Base-by-base conservation (phyloP, 1,140 invertebrate genomes). In the Aporrectodea caliginosa region DNA sequence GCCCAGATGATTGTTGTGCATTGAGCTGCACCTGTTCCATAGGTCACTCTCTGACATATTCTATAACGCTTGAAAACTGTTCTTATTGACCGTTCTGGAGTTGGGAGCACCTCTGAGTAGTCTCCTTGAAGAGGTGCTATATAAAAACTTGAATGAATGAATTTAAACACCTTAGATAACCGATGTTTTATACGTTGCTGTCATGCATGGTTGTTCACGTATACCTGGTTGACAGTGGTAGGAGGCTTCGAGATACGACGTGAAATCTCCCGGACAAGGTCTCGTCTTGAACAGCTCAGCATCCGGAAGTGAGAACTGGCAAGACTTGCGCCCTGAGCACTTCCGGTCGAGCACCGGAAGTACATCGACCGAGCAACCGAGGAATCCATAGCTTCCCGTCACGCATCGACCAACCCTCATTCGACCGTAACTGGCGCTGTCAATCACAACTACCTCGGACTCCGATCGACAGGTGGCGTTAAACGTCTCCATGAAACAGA, bases 321-420 rank as follows among this genome's bases (percentile, higher is more conserved):
- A 72, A 32, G n/a, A 32, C n/a, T n/a, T 32, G 31, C 70, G 70
- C 2, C 70, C 70, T 6, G 70, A 72, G 70, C 70, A 72, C 27
- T 29, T 32, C n/a, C 70, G n/a, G 70, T 72, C n/a, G n/a, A 72
- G 70, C 2, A 29, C n/a, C 70, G 70, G 31, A 27, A 72, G 70
- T 32, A 72, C 70, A 32, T 72, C 70, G n/a, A 72, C 70, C 70
- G 70, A 27, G 70, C 70, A 72, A n/a, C 70, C 70, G 14, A 72
- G 70, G 70, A 12, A 72, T 6, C 70, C 70, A 22, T 12, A 58
- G 43, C 22, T 58, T 12, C 43, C 43, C 6, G 43, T 58, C 6
- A 58, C 43, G 43, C 43, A 58, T 22, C 43, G 43, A 58, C 43
- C 43, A 22, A 58, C 43, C 43, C 22, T 58, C 43, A 58, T 58